Evolutionary conservation across 2,113 vertebrate species (phyloP), one percentile per base, ranked within the genome.

Genomic region (Callithrix jacchus): DNA sequence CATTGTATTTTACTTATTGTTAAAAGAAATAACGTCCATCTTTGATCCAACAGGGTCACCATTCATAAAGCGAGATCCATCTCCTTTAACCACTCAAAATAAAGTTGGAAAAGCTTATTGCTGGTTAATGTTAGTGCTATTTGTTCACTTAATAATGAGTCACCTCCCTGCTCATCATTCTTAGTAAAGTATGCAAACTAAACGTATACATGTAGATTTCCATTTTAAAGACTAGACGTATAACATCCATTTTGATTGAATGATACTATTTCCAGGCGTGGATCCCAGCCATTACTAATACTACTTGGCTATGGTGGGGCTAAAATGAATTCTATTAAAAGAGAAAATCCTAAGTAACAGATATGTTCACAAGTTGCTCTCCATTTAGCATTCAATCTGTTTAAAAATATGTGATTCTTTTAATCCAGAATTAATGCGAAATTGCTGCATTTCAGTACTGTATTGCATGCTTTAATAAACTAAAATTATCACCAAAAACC

Each of bases 361-460:
- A 95, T 87, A 94, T 52, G 80, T 95, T 97, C 92, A 91, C 92
- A 94, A 97, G 93, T 97, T 90, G 45, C 66, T 97, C 96, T 94
- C 87, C 87, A 97, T 94, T 97, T 98, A 97, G 95, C 71, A 82
- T 85, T 95, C 94, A 98, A 88, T 95, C 91, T 96, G 95, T 84
- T 97, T 93, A 77, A 90, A 95, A 97, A 96, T 89, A 91, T 95
- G 96, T 89, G 84, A 95, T 87, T 79, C 35, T 94, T 96, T 96
- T 42, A 91, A 91, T 97, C n/a, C n/a, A 85, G 49, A 97, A 96
- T 96, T 94, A 96, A 95, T 89, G 45, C 66, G 81, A 96, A 96
- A 87, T 77, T 49, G 92, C 52, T 95, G 82, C 37, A 92, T 82
- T 93, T 95, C 21, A 88, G 64, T 40, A 74, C 27, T 52, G 4